Conservation (phyloP, 1,140 invertebrate species). For the Aphis gossypii region DNA sequence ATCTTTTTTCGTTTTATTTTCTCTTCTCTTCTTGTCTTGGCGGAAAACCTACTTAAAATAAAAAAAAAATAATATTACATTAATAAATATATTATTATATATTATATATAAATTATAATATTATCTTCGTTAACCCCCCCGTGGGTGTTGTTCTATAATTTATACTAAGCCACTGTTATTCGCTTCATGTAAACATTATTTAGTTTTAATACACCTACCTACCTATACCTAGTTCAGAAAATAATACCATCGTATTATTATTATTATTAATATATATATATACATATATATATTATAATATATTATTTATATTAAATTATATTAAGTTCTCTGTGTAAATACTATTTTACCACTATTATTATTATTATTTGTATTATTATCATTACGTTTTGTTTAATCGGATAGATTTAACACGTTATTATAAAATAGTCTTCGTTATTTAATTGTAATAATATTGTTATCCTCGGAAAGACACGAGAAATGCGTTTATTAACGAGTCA, state of each 20-base stretch:
- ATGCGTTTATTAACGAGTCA: neutral
- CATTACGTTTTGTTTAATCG: neutral
- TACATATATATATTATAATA: neutral
- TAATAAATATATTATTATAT: conserved; percentile 28
- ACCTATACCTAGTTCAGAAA: conserved; percentile 17
- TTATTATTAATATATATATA: neutral
- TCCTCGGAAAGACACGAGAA: neutral
- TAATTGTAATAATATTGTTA: conserved; percentile 57
- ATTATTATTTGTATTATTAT: conserved; percentile 7
- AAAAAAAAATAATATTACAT: conserved; percentile 3
- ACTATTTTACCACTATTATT: conserved; percentile 40
- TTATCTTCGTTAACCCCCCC: conserved; percentile 35
- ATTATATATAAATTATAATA: conserved; percentile 27
- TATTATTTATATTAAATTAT: neutral
- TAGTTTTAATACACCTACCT: conserved; percentile 39
- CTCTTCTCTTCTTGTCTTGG: neutral
- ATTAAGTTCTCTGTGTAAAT: conserved; percentile 53
- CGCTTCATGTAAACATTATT: conserved; percentile 40
- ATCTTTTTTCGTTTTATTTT: conserved; percentile 2
- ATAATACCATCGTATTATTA: conserved; percentile 41
- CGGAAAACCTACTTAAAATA: neutral
- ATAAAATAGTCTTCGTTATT: conserved; percentile 56
- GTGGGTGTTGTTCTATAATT: conserved; percentile 6
- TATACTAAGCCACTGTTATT: conserved; percentile 43
- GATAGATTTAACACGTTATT: conserved; percentile 55